Evolutionary conservation across 1,140 invertebrate genomes (phyloP).

Genomic region (Chymomyza costata): DNA sequence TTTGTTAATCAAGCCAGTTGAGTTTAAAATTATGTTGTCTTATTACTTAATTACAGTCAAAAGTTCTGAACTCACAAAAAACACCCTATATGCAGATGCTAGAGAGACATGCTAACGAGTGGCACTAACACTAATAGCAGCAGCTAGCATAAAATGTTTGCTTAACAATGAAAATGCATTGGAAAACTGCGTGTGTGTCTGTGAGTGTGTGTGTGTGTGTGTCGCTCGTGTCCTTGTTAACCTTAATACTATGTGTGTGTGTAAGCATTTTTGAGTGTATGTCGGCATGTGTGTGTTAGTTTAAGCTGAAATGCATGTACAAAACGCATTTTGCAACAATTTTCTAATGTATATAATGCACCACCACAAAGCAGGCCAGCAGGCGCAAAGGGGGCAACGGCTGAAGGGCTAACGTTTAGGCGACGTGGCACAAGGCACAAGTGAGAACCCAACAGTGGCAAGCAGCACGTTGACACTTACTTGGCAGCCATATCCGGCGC

Average conservation of each 20-base stretch:
- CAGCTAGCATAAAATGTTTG: constrained; percentile 51
- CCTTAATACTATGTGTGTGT: not conserved
- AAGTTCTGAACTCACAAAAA: no score
- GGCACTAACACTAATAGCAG: constrained; percentile 52
- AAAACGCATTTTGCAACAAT: constrained; percentile 13
- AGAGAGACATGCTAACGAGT: constrained; percentile 47
- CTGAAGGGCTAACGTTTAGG: not conserved
- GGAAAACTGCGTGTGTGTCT: constrained; percentile 38
- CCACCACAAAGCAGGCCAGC: not conserved
- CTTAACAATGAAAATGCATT: constrained; percentile 54
- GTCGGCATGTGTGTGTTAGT: constrained; percentile 4
- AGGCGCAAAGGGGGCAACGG: constrained; percentile 7
- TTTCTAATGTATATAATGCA: constrained; percentile 2
- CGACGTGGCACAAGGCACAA: not conserved
- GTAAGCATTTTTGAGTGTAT: not conserved
- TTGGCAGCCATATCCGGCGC: constrained; percentile 34
- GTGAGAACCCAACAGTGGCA: not conserved
- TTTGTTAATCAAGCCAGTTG: no score
- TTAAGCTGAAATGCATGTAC: constrained; percentile 50
- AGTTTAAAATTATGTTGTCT: no score
- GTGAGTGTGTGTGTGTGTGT: no score
- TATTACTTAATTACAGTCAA: no score
- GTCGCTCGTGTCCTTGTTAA: no score
- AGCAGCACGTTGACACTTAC: constrained; percentile 46
- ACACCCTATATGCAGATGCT: no score